Conservation (phyloP, 2,888 invertebrate genomes). For the Apamea crenata region DNA sequence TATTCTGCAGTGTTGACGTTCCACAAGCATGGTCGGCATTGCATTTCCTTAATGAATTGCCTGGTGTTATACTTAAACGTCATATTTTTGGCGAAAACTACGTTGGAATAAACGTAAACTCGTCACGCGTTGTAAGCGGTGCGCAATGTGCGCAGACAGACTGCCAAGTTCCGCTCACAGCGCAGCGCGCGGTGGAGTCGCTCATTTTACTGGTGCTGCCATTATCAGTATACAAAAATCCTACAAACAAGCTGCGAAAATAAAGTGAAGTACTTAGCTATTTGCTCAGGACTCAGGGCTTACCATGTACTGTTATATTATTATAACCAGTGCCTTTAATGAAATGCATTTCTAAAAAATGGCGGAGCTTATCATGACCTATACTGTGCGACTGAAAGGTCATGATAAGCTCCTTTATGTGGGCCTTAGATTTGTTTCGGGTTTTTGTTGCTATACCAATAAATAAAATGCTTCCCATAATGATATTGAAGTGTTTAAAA, state of each 20-base stretch:
- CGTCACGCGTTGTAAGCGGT: constrained; percentile 18
- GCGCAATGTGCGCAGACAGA: constrained; percentile 50
- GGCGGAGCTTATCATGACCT: background rate
- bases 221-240: constrained; percentile 1
- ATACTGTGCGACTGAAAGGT: background rate
- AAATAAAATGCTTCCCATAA: too few relatives aligned
- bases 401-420: background rate
- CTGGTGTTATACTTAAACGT: constrained; percentile 60
- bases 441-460: background rate
- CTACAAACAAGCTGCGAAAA: background rate
- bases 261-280: background rate
- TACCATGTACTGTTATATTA: background rate
- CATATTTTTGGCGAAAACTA: constrained; percentile 36
- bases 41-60: constrained; percentile 61
- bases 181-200: constrained; percentile 36
- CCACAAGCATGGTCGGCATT: constrained; percentile 64
- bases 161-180: constrained; percentile 37
- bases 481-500: background rate
- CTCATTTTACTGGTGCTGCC: constrained; percentile 46
- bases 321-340: background rate
- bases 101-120: constrained; percentile 24
- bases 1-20: constrained; percentile 57
- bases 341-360: background rate
- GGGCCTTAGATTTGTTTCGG: background rate
- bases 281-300: background rate